Percentiles rank a stretch among this genome's conserved stretches.
Conservation (phyloP, 2,888 invertebrate species). For the Miltochrista miniata region DNA sequence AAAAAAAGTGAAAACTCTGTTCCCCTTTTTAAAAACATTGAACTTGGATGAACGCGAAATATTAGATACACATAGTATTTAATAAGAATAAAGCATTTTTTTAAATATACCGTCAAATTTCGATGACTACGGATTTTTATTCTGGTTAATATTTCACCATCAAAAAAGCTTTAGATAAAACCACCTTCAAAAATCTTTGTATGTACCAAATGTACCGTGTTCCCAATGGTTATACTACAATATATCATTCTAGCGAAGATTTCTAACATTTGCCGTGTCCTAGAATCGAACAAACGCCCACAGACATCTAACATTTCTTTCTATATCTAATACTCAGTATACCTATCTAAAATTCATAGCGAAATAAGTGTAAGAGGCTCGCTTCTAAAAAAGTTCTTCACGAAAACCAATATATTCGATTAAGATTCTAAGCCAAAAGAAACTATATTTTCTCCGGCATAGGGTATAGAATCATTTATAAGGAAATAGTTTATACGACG, state of each 20-base stretch:
- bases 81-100: no score
- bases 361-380: slow-evolving; percentile 80
- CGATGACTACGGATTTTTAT: no score
- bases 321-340: slow-evolving; percentile 72
- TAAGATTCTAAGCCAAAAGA: background rate
- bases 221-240: slow-evolving; percentile 44
- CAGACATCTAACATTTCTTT: slow-evolving; percentile 76
- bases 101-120: no score
- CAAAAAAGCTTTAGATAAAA: background rate
- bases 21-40: no score
- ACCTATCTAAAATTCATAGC: slow-evolving; percentile 82
- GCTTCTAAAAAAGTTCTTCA: slow-evolving; percentile 69
- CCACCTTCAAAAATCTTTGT: background rate
- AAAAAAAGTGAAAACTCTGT: no score
- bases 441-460: slow-evolving; percentile 2
- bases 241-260: slow-evolving; percentile 61
- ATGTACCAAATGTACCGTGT: background rate
- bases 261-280: slow-evolving; percentile 76
- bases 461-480: slow-evolving; percentile 25
- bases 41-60: no score
- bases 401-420: slow-evolving; percentile 13
- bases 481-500: slow-evolving; percentile 36
- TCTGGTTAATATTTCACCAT: no score
- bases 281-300: slow-evolving; percentile 77
- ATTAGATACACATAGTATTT: no score